Evolutionary conservation across 92 coral and sea anemone species (phyloP).

Genomic region (Palythoa heliodiscus): DNA sequence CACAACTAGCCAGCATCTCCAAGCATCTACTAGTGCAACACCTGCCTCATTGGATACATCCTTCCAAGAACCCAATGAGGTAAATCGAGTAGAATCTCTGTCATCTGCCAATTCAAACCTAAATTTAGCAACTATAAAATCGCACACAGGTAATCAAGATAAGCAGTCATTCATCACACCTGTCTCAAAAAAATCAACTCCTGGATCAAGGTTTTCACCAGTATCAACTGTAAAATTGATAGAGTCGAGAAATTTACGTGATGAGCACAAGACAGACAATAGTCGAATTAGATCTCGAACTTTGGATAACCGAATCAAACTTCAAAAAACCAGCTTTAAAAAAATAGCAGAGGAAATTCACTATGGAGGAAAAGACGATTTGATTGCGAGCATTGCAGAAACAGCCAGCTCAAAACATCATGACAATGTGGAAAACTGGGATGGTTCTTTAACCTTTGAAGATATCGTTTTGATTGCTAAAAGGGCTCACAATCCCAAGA

Average conservation of each 20-base stretch:
- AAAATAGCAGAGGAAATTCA: slow-evolving; percentile 20
- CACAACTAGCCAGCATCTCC: not conserved
- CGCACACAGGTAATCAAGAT: not conserved
- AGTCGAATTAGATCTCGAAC: not conserved
- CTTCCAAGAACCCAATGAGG: not conserved
- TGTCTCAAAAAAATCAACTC: slow-evolving; percentile 11
- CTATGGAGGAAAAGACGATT: slow-evolving; percentile 28
- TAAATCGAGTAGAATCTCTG: not conserved
- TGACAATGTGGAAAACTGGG: slow-evolving; percentile 25
- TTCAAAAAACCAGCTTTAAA: slow-evolving; percentile 3
- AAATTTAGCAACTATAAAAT: too few species aligned
- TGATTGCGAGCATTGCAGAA: slow-evolving; percentile 29
- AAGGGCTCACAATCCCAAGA: slow-evolving; percentile 31
- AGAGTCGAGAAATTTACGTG: not conserved
- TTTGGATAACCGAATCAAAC: slow-evolving; percentile 24
- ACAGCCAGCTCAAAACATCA: slow-evolving; percentile 22
- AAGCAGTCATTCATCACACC: not conserved
- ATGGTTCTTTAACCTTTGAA: slow-evolving; percentile 40
- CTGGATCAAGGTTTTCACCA: slow-evolving; percentile 2
- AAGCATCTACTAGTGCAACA: not conserved
- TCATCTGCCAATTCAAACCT: too few species aligned
- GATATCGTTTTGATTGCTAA: slow-evolving; percentile 41
- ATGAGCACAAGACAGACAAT: not conserved
- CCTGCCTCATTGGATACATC: too few species aligned
- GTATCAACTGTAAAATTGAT: slow-evolving; percentile 23